Evolutionary conservation across 2,797 vertebrate species (phyloP), one percentile per base, ranked within the genome.

Genomic region (Notolepis coatsorum): DNA sequence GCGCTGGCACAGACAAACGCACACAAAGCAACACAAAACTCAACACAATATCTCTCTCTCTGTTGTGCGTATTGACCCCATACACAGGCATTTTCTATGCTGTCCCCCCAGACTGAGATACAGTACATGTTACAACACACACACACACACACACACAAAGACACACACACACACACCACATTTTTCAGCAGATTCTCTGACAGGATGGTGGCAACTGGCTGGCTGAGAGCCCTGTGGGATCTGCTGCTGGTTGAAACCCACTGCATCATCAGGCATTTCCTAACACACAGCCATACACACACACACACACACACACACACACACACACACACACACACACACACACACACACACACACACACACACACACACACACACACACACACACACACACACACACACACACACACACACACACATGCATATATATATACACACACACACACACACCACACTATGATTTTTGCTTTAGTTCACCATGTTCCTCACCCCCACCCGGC

Each of bases 401-500:
- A 59, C 30, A 43, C 31, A 67, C 25, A 56, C 47, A 52, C 21
- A 24, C 9, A 53, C 39, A 61, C 23, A 21, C 28, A 12, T 43
- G 10, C 17, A 30, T 10, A 24, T 24, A 52, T 24, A n/a, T 23
- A 15, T 35, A 38, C 51, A 38, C 49, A 35, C 18, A 37, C 27
- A 23, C 41, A 45, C 50, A 13, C 37, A 20, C 27, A 31, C 59
- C 38, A n/a, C 25, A 10, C 41, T 47, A 24, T 60, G 48, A 67
- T 67, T 39, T 39, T 28, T 58, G 38, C 47, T 52, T 50, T 52
- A 24, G 10, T 51, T 67, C 31, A 1, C 53, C 41, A 31, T 61
- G 48, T 74, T 72, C 60, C 60, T 58, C 38, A 48, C 61, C 54
- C 45, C 54, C 73, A 48, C 55, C n/a, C 38, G 18, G 42, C 17